Evolutionary conservation across 1,140 invertebrate genomes (phyloP).

Genomic region (Drosophila saltans): DNA sequence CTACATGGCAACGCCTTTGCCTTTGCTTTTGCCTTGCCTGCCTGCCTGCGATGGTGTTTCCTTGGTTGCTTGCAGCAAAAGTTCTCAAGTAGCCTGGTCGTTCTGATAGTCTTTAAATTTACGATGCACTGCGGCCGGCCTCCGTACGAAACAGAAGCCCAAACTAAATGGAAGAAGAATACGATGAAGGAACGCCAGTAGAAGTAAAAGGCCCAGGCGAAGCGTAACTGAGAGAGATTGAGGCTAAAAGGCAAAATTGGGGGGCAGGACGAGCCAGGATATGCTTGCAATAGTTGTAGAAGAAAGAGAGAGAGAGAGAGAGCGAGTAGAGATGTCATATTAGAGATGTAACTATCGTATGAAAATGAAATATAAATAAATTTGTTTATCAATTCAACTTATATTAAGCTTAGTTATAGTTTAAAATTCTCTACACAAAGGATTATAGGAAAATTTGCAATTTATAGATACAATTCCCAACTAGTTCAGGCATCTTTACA

Average conservation of each 20-base stretch:
- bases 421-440: no score
- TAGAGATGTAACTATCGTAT: no score
- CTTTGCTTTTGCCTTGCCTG: background rate
- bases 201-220: conserved; percentile 57
- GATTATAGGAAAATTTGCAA: no score
- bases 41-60: background rate
- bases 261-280: conserved; percentile 16
- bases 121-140: conserved; percentile 50
- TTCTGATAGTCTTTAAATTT: conserved; percentile 68
- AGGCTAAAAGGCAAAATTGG: conserved; percentile 24
- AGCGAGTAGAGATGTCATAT: no score
- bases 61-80: conserved; percentile 49
- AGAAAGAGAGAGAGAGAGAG: no score
- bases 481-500: no score
- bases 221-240: conserved; percentile 53
- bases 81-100: conserved; percentile 60
- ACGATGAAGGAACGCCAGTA: conserved; percentile 26
- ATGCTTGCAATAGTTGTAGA: background rate
- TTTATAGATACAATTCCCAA: no score
- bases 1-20: conserved; percentile 10
- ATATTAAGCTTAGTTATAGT: no score
- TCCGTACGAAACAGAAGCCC: conserved; percentile 33
- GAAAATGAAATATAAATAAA: no score
- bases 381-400: no score
- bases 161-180: conserved; percentile 22